Evolutionary conservation across 1,140 invertebrate species (phyloP).

Genomic region (Neelides sp.): DNA sequence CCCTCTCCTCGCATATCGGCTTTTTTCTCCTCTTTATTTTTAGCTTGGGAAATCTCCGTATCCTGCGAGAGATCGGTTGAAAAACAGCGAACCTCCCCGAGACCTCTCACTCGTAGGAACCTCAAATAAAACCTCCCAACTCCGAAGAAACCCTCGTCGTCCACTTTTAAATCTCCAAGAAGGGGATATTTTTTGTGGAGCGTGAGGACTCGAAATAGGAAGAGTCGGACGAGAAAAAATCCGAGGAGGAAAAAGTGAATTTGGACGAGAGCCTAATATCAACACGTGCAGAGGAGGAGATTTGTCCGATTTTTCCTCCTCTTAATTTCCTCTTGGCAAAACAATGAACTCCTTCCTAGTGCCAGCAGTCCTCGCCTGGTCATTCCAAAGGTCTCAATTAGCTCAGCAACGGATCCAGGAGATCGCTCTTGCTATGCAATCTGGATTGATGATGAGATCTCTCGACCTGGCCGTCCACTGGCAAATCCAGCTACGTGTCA

Average conservation of each 20-base stretch:
- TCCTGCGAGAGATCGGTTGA: conserved; percentile 7
- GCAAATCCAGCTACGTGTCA: too few relatives aligned
- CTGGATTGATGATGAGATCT: too few relatives aligned
- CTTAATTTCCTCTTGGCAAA: too few relatives aligned
- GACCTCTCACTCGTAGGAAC: background rate
- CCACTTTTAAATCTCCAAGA: background rate
- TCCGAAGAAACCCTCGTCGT: background rate
- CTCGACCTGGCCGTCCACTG: too few relatives aligned
- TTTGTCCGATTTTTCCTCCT: too few relatives aligned
- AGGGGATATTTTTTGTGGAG: background rate
- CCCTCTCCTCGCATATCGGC: conserved; percentile 11
- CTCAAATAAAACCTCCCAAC: conserved; percentile 4
- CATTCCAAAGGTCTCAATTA: too few relatives aligned
- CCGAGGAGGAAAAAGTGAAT: conserved; percentile 9
- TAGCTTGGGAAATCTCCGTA: conserved; percentile 11
- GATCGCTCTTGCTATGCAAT: too few relatives aligned
- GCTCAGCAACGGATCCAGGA: too few relatives aligned
- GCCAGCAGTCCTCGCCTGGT: too few relatives aligned
- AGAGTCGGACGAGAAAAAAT: background rate
- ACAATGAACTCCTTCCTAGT: too few relatives aligned
- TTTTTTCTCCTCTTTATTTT: conserved; percentile 22
- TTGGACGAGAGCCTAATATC: conserved; percentile 27
- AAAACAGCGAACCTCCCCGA: conserved; percentile 1
- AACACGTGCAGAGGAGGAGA: conserved; percentile 25
- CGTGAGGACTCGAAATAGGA: background rate